Percentiles rank a stretch among this genome's conserved stretches.
These are phyloP conservation scores for Lagenorhynchus albirostris DNA, from an alignment of 2,113 vertebrate species.

Conservation along the genomic window DNA sequence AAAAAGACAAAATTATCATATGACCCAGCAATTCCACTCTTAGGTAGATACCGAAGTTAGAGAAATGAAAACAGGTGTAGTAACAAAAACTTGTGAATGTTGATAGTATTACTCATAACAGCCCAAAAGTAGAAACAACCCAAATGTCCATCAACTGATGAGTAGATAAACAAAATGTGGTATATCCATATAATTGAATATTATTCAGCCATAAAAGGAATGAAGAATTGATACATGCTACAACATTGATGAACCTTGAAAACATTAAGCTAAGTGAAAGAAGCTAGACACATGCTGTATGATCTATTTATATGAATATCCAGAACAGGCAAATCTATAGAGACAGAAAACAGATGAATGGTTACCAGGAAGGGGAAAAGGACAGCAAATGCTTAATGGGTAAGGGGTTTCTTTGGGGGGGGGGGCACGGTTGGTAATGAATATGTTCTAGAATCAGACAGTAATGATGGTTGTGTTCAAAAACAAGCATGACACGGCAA, in stretches of 20 bases:
- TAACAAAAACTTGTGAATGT: background rate
- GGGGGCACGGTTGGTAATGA: background rate
- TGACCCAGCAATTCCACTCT: background rate
- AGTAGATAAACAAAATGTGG: background rate
- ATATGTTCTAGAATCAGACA: constrained; percentile 10
- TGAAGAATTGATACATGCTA: background rate
- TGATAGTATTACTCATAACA: background rate
- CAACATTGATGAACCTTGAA: background rate
- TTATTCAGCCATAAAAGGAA: background rate
- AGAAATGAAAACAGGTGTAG: constrained; percentile 34
- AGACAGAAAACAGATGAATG: background rate
- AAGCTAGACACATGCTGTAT: background rate
- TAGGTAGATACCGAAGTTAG: background rate
- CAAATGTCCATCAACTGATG: background rate
- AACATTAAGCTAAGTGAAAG: background rate
- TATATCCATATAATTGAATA: background rate
- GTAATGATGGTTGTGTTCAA: background rate
- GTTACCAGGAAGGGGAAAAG: background rate
- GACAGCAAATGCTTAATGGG: background rate
- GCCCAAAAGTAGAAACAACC: background rate
- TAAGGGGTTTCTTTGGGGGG: background rate
- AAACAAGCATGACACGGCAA: background rate
- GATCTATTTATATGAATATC: background rate
- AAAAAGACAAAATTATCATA: constrained; percentile 9
- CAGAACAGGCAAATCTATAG: constrained; percentile 17